phyloP scores from a whole-genome alignment of 2,113 vertebrate species.

The Buteo buteo region DNA sequence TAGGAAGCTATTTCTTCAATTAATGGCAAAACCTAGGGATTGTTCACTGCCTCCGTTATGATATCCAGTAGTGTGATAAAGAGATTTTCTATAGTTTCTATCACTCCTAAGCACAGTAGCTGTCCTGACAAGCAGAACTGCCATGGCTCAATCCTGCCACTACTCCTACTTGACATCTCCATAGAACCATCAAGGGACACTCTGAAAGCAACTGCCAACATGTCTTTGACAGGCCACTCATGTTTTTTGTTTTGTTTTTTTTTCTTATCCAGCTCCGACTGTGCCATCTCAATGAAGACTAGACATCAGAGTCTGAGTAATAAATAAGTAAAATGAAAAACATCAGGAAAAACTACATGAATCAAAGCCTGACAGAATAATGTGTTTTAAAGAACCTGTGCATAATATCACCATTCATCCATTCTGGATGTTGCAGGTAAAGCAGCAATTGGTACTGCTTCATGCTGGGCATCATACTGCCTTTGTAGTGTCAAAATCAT shows the following conservation, averaged over 20 bases:
- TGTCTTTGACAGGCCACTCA: background rate
- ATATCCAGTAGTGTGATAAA: background rate
- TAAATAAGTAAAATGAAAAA: background rate
- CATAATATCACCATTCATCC: background rate
- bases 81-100: background rate
- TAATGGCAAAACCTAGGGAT: background rate
- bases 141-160: constrained; percentile 16
- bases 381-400: background rate
- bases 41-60: background rate
- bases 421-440: background rate
- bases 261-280: background rate
- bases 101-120: background rate
- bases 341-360: background rate
- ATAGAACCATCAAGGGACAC: background rate
- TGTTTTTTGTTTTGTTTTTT: background rate
- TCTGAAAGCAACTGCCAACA: constrained; percentile 19
- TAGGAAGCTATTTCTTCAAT: background rate
- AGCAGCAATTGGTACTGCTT: background rate
- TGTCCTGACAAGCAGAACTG: constrained; percentile 35
- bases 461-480: background rate
- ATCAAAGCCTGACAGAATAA: background rate
- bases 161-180: background rate
- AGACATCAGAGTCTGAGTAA: background rate
- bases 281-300: background rate
- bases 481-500: background rate